Conservation (phyloP, 2,888 invertebrate species). For the Lasioglossum villosulum region DNA sequence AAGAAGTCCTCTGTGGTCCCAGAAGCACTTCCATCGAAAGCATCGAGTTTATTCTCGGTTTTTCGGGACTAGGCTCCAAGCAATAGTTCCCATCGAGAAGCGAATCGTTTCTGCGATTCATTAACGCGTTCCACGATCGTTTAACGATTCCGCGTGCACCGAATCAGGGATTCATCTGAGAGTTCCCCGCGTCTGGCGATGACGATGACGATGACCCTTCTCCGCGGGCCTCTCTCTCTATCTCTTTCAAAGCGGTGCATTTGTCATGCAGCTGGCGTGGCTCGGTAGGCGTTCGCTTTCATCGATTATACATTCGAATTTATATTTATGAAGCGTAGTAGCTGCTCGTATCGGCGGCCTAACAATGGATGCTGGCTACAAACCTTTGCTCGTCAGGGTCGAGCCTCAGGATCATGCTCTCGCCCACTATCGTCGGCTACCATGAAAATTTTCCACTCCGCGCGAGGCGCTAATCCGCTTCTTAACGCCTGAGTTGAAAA, state of each 20-base stretch:
- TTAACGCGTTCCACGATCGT: background rate
- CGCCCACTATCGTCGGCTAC: constrained; percentile 44
- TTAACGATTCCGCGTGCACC: background rate
- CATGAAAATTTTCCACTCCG: constrained; percentile 35
- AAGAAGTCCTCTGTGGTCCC: background rate
- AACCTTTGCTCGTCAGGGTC: constrained; percentile 67
- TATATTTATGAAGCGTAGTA: constrained; percentile 80
- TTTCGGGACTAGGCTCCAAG: background rate
- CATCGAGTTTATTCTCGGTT: background rate
- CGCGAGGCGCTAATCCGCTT: background rate
- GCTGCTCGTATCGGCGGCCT: constrained; percentile 72
- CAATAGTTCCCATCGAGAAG: background rate
- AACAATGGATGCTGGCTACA: constrained; percentile 75
- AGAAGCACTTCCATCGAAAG: background rate
- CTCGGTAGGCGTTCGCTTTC: constrained; percentile 75
- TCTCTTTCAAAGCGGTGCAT: constrained; percentile 31
- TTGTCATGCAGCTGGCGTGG: constrained; percentile 69
- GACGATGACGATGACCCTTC: constrained; percentile 51
- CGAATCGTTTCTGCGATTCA: background rate
- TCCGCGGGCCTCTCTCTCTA: background rate
- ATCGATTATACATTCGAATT: constrained; percentile 82
- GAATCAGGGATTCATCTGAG: constrained; percentile 14
- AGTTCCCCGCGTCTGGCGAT: constrained; percentile 20
- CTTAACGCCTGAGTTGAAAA: background rate
- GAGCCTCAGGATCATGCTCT: constrained; percentile 51